Base-by-base conservation (phyloP, 2,797 vertebrate genomes). In the Lates japonicus region DNA sequence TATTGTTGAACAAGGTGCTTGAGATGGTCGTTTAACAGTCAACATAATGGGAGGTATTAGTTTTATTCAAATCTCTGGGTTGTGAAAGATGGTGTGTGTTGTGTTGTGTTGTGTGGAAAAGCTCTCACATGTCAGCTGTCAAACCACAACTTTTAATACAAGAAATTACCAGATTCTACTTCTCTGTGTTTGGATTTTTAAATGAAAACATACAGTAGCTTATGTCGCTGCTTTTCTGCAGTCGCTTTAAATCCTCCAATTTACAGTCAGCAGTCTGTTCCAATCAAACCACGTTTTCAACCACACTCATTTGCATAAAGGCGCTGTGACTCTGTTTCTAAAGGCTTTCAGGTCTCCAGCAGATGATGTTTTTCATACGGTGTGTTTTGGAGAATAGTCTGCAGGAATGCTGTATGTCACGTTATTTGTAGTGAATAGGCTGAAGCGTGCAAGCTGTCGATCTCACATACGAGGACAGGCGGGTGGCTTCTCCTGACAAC, bases 401-500 rank as follows among this genome's bases (percentile, higher is more conserved):
- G 71, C 72, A 41, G 80, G 70, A 81, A 79, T 73, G 81, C 57
- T 71, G 67, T 22, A 39, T n/a, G 73, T 19, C n/a, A 4, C n/a
- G 55, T 22, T 29, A 70, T 85, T 88, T 81, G 76, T 81, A 69
- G 88, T 66, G 77, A 82, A 78, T 48, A 83, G 71, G 71, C 70
- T 61, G 25, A 86, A 92, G 82, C 81, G 61, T 67, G 74, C 85
- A 85, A n/a, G n/a, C n/a, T n/a, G n/a, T n/a, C n/a, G 85, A 84
- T 90, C 42, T 80, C 78, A 78, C 82, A 88, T 85, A 87, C 84
- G 73, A 79, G 81, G 80, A 90, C 92, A 93, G 89, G 88, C 78
- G 83, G 91, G 84, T 88, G 86, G 86, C 86, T 89, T 85, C 88
- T 87, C n/a, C 79, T 86, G 85, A 88, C 87, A 90, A 86, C 85